Conservation (phyloP, 2,113 vertebrate genomes). For the Chaenocephalus aceratus region DNA sequence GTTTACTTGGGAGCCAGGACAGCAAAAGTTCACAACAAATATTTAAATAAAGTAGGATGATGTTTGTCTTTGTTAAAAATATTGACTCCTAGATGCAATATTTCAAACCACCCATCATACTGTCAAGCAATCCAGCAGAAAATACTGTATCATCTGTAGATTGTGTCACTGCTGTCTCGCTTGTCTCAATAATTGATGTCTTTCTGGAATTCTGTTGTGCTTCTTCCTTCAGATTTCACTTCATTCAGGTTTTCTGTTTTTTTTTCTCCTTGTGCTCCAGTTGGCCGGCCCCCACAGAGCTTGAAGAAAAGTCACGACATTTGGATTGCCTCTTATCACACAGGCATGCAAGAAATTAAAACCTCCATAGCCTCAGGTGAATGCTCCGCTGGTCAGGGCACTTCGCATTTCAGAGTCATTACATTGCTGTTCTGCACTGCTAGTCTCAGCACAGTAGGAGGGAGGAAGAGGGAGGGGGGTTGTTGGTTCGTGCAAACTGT, state of each 20-base stretch:
- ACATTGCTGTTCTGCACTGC: constrained; percentile 47
- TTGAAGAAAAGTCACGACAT: constrained; percentile 68
- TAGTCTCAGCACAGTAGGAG: constrained; percentile 5
- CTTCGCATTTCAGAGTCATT: constrained; percentile 64
- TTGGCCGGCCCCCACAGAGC: constrained; percentile 50
- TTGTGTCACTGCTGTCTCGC: constrained; percentile 35
- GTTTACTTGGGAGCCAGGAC: neutral
- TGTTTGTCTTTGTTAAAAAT: constrained; percentile 30
- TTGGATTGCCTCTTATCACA: constrained; percentile 68
- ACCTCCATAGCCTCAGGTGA: constrained; percentile 57
- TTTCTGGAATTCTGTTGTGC: constrained; percentile 32
- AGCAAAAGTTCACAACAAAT: neutral
- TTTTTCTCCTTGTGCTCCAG: constrained; percentile 27
- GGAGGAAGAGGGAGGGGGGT: neutral
- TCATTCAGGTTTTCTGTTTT: neutral
- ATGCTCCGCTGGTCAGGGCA: constrained; percentile 58
- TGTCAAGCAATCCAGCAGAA: neutral
- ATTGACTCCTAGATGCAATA: constrained; percentile 20
- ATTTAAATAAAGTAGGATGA: neutral
- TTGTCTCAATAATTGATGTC: constrained; percentile 66
- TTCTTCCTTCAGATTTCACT: constrained; percentile 38
- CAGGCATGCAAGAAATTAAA: constrained; percentile 69
- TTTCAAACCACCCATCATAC: constrained; percentile 14
- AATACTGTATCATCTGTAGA: constrained; percentile 15
- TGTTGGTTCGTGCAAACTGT: neutral